Evolutionary conservation across 2,888 invertebrate genomes (phyloP).

Genomic region (Agriopis marginaria): DNA sequence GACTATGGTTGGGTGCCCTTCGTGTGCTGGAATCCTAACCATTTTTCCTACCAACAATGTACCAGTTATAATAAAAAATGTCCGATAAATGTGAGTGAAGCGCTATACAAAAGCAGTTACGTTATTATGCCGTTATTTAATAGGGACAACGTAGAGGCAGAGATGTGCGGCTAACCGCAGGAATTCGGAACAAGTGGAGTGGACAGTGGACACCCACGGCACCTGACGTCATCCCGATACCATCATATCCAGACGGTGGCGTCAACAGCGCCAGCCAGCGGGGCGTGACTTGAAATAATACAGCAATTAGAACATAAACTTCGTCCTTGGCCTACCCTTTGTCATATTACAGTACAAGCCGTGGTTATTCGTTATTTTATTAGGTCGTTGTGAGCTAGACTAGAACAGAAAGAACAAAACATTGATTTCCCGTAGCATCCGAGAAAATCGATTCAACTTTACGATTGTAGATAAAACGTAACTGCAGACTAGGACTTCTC

Average conservation of each 20-base stretch:
- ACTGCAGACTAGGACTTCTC: background rate
- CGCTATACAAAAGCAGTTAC: background rate
- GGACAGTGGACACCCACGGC: slow-evolving; percentile 5
- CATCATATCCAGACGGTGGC: slow-evolving; percentile 11
- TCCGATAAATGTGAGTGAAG: background rate
- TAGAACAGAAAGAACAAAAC: background rate
- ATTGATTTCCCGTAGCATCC: background rate
- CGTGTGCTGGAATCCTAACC: slow-evolving; percentile 14
- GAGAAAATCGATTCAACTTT: background rate
- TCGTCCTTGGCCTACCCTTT: slow-evolving; percentile 26
- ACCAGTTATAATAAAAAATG: background rate
- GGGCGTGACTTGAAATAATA: slow-evolving; percentile 10
- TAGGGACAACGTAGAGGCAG: background rate
- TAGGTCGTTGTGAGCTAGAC: background rate
- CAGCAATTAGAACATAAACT: slow-evolving; percentile 23
- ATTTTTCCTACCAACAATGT: slow-evolving; percentile 2
- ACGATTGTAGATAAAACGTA: background rate
- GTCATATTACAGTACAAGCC: background rate
- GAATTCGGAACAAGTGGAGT: slow-evolving; percentile 14
- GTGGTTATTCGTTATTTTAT: background rate
- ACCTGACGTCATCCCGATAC: slow-evolving; percentile 25
- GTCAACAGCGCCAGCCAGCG: slow-evolving; percentile 11
- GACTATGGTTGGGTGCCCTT: slow-evolving; percentile 11
- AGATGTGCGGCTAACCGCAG: slow-evolving; percentile 16
- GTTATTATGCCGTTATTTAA: background rate